Evolutionary conservation across 2,888 invertebrate species (phyloP).

Genomic region (Agonopterix heracliana): DNA sequence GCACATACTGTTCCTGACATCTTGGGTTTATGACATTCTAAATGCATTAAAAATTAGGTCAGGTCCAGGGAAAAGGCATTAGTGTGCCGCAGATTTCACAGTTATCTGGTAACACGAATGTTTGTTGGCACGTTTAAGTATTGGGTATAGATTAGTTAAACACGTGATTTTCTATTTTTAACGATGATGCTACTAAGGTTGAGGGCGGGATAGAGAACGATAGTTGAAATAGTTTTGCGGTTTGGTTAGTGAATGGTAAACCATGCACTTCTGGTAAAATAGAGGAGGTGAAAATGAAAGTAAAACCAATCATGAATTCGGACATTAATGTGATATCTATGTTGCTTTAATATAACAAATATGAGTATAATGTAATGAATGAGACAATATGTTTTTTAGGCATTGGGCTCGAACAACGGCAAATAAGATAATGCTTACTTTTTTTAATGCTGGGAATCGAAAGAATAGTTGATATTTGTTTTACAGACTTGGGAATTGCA

Average conservation of each 20-base stretch:
- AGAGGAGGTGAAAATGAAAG: neutral
- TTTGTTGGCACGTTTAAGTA: conserved; percentile 36
- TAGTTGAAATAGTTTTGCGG: neutral
- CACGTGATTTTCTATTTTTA: conserved; percentile 44
- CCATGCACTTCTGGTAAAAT: neutral
- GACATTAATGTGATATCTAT: neutral
- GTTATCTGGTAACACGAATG: too few species aligned
- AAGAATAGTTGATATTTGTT: too few species aligned
- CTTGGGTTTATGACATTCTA: too few species aligned
- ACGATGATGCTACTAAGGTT: conserved; percentile 40
- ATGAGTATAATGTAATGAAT: neutral
- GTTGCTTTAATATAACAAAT: neutral
- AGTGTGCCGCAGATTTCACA: too few species aligned
- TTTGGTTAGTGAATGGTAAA: neutral
- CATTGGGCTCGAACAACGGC: too few species aligned
- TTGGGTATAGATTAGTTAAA: conserved; percentile 38
- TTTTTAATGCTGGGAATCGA: too few species aligned
- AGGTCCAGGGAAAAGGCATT: too few species aligned
- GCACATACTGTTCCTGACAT: too few species aligned
- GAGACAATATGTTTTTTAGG: too few species aligned
- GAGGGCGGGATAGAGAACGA: conserved; percentile 27
- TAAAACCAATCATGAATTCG: neutral
- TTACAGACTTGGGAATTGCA: too few species aligned
- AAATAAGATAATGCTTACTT: too few species aligned
- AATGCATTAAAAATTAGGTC: too few species aligned